Base-by-base conservation (phyloP, 2,797 vertebrate species). In the Nannoperca obscura region DNA sequence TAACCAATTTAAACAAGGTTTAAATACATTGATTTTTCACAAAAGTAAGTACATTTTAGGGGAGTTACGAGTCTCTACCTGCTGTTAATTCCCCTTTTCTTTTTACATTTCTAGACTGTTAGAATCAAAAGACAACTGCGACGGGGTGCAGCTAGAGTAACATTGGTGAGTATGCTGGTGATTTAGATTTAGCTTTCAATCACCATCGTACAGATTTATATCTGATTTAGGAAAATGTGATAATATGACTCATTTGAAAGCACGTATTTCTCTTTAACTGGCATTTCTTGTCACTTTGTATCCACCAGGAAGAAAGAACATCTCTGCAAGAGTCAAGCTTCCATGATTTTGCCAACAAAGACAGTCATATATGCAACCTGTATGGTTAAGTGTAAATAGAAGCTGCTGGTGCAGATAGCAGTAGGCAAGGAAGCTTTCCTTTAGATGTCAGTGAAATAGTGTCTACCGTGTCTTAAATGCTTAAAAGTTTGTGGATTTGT, bases 61-160 rank as follows among this genome's bases (percentile, higher is more conserved):
- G 6, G 2, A 7, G 7, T 58, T 22, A 5, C 9, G 12, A 49
- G 2, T 68, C 1, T 47, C 2, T 24, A 0, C 3, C 19, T 55
- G 42, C 32, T 50, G 27, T 75, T 52, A 15, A 42, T 36, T 71
- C 4, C 13, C 13, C 1, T 59, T 55, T 34, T 68, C 17, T 62
- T 78, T 27, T 49, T 62, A 8, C 67, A 49, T 76, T 81, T 82
- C 6, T 63, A 95, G 95, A 64, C 80, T 86, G 7, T 55, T 89
- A 44, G 88, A 94, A 61, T 55, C 82, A 7, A 94, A 94, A 76
- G 94, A 94, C 27, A 85, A 53, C 62, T 93, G 92, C 80, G 94
- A 94, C 19, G 89, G 92, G 2, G 90, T 95, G 44, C 89, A 93
- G 86, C 60, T 91, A 11, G 93, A 95, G 74, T 94, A 90, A 87